Conservation (phyloP, 2,888 invertebrate genomes). For the Chorisops tibialis region DNA sequence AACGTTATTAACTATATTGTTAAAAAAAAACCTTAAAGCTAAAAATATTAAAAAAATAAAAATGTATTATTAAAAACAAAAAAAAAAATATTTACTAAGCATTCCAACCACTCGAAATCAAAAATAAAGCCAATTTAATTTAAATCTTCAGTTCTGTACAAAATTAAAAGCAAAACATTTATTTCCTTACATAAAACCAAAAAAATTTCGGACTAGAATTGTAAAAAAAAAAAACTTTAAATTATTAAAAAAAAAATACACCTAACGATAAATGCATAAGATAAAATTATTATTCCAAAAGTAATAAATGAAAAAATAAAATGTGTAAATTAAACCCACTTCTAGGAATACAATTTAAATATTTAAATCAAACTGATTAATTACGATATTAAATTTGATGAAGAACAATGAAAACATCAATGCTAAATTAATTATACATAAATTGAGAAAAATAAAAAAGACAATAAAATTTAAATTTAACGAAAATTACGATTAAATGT, state of each 20-base stretch:
- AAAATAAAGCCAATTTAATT: no score
- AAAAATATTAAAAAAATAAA: not conserved
- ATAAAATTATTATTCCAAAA: not conserved
- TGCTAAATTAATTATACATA: not conserved
- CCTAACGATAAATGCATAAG: no score
- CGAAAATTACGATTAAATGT: not conserved
- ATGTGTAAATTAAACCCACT: constrained; percentile 10
- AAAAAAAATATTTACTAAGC: not conserved
- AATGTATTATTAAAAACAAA: not conserved
- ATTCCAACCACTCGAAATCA: not conserved
- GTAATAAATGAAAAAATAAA: not conserved
- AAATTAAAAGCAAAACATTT: no score
- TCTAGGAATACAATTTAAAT: constrained; percentile 9
- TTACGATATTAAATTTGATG: no score
- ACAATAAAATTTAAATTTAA: not conserved
- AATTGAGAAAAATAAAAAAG: constrained; percentile 29
- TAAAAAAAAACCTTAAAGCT: not conserved
- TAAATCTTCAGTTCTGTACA: no score
- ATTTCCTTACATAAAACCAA: no score
- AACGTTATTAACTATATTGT: not conserved
- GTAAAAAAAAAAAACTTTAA: not conserved
- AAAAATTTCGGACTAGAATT: no score
- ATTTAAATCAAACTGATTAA: no score
- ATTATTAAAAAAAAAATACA: not conserved
- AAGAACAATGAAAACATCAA: no score